These are phyloP conservation scores for Drosophila obscura DNA, from an alignment of 1,140 invertebrate genomes.

Conservation along the genomic window DNA sequence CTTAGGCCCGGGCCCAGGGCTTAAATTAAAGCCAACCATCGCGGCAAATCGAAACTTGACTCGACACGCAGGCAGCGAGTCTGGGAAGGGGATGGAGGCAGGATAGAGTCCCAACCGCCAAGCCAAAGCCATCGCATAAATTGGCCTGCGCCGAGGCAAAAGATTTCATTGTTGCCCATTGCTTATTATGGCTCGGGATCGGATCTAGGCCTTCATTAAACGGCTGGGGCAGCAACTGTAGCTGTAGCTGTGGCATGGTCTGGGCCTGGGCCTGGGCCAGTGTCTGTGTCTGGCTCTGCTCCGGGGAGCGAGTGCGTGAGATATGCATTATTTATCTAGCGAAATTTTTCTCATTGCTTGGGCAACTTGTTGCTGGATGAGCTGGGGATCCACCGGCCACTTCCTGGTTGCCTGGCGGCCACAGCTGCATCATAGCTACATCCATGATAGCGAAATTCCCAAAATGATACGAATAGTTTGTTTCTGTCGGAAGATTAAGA, in stretches of 20 bases:
- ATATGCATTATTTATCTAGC: constrained; percentile 84
- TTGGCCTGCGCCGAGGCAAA: constrained; percentile 52
- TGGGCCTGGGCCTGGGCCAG: background rate
- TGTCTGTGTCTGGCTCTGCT: constrained; percentile 20
- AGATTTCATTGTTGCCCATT: constrained; percentile 67
- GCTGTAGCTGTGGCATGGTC: background rate
- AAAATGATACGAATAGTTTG: constrained; percentile 57
- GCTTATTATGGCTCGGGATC: constrained; percentile 73
- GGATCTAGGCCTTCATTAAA: constrained; percentile 79
- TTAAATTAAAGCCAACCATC: constrained; percentile 74
- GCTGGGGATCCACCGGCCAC: constrained; percentile 12
- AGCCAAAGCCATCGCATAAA: constrained; percentile 61
- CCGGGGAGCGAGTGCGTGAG: constrained; percentile 77
- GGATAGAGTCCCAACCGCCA: constrained; percentile 3
- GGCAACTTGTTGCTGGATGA: constrained; percentile 15
- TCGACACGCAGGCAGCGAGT: constrained; percentile 57
- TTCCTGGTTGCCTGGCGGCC: constrained; percentile 55
- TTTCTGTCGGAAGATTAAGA: constrained; percentile 24
- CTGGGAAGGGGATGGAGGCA: constrained; percentile 1
- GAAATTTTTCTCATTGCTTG: constrained; percentile 63
- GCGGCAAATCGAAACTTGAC: constrained; percentile 67
- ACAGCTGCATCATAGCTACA: constrained; percentile 18
- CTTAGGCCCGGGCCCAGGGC: constrained; percentile 21
- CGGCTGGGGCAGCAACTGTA: constrained; percentile 41
- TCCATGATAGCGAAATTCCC: constrained; percentile 27